These are phyloP conservation scores for Dinoponera quadriceps DNA, from an alignment of 1,140 invertebrate species.

Conservation along the genomic window DNA sequence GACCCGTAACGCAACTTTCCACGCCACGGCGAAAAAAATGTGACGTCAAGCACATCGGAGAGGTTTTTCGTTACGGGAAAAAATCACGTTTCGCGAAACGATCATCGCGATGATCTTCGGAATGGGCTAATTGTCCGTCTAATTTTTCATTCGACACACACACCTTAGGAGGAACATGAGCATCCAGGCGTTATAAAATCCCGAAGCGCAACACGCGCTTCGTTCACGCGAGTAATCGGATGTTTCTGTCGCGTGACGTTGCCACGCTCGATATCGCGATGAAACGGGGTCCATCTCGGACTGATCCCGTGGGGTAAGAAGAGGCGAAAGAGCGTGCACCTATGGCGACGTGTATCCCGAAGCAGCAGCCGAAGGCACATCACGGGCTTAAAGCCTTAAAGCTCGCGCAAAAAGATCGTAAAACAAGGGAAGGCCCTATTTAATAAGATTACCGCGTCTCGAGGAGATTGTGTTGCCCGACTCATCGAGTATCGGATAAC, in stretches of 20 bases:
- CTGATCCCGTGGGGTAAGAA: conserved; percentile 62
- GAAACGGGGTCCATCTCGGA: conserved; percentile 69
- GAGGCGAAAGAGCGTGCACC: conserved; percentile 22
- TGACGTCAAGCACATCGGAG: no score
- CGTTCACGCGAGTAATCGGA: conserved; percentile 66
- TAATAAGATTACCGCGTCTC: conserved; percentile 81
- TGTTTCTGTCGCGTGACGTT: conserved; percentile 25
- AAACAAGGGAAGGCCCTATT: conserved; percentile 80
- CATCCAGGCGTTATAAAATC: conserved; percentile 26
- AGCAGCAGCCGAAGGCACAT: conserved; percentile 60
- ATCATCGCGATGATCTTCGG: no score
- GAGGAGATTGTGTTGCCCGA: conserved; percentile 77
- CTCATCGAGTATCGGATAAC: conserved; percentile 76
- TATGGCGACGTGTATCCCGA: conserved; percentile 61
- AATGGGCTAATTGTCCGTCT: neutral
- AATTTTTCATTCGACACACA: neutral
- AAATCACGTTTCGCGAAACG: no score
- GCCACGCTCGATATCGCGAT: conserved; percentile 63
- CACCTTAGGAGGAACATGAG: neutral
- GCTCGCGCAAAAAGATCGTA: conserved; percentile 78
- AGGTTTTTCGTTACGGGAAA: no score
- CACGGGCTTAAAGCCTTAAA: conserved; percentile 76
- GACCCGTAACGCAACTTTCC: conserved; percentile 63
- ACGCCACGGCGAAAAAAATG: neutral
- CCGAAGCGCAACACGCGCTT: conserved; percentile 12